Percentiles rank a stretch among this genome's conserved stretches.
Evolutionary conservation across 2,888 invertebrate species (phyloP).

Genomic region (Itoplectis maculator): DNA sequence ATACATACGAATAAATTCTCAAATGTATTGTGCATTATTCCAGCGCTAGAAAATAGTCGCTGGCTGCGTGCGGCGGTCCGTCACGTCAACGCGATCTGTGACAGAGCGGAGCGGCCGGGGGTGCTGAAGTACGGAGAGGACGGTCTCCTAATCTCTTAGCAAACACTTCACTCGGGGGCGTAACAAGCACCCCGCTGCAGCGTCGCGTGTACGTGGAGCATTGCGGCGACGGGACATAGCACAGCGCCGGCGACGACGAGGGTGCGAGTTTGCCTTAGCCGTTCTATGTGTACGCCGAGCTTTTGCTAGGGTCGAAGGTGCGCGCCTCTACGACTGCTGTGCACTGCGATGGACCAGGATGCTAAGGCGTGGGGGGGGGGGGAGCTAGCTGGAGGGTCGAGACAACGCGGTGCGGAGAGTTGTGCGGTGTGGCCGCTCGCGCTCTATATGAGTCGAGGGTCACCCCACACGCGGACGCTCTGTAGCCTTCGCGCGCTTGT

Average conservation of each 20-base stretch:
- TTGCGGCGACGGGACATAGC: slow-evolving; percentile 9
- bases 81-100: slow-evolving; percentile 41
- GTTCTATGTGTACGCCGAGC: slow-evolving; percentile 7
- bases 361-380: slow-evolving; percentile 7
- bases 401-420: neutral
- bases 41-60: neutral
- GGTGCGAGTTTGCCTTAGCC: slow-evolving; percentile 16
- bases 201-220: slow-evolving; percentile 1
- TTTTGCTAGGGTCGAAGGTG: slow-evolving; percentile 39
- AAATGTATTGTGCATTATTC: slow-evolving; percentile 2
- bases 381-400: slow-evolving; percentile 21
- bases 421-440: too few relatives aligned
- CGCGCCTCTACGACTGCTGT: slow-evolving; percentile 19
- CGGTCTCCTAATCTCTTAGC: slow-evolving; percentile 62
- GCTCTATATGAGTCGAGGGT: neutral
- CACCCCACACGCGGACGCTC: neutral
- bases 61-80: neutral
- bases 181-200: slow-evolving; percentile 46
- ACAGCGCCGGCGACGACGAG: slow-evolving; percentile 10
- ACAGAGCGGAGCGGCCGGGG: slow-evolving; percentile 23
- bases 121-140: slow-evolving; percentile 37
- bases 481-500: neutral
- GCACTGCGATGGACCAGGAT: slow-evolving; percentile 14
- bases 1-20: neutral
- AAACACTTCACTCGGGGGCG: slow-evolving; percentile 62